These are phyloP conservation scores for Leucophenga maculata DNA, from an alignment of 2,888 invertebrate species.

Conservation along the genomic window DNA sequence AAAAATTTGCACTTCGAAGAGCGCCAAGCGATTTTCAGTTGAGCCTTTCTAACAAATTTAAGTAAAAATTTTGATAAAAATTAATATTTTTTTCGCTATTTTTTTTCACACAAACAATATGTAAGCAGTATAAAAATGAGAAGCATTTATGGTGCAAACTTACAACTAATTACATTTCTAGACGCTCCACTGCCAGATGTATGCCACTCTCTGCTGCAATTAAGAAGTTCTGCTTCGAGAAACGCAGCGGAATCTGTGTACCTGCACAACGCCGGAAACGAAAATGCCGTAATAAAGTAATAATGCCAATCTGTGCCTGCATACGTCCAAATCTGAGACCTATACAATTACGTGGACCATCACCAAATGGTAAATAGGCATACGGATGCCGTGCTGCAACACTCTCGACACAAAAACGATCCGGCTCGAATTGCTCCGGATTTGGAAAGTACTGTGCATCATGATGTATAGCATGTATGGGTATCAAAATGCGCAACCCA, in stretches of 20 bases:
- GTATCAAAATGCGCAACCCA: constrained; percentile 64
- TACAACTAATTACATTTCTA: neutral
- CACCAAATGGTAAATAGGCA: constrained; percentile 63
- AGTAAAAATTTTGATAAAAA: constrained; percentile 7
- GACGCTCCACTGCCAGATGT: constrained; percentile 32
- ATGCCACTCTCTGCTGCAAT: constrained; percentile 36
- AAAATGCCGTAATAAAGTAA: constrained; percentile 39
- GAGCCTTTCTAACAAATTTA: neutral
- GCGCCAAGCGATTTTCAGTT: neutral
- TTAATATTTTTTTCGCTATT: neutral
- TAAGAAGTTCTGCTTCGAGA: constrained; percentile 31
- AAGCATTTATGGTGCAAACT: neutral
- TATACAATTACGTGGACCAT: constrained; percentile 65
- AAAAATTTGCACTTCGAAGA: neutral
- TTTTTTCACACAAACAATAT: no score
- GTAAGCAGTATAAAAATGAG: no score
- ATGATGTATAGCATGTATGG: constrained; percentile 73
- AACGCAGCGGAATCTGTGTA: constrained; percentile 38
- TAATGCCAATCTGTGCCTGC: constrained; percentile 37
- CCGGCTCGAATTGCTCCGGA: constrained; percentile 76
- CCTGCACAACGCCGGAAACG: constrained; percentile 15
- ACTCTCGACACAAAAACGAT: constrained; percentile 74
- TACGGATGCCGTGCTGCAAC: constrained; percentile 66
- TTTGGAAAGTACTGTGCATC: constrained; percentile 72
- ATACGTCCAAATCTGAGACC: constrained; percentile 49